Conservation (phyloP, 1,140 invertebrate genomes). For the Drosophila pseudoobscura region DNA sequence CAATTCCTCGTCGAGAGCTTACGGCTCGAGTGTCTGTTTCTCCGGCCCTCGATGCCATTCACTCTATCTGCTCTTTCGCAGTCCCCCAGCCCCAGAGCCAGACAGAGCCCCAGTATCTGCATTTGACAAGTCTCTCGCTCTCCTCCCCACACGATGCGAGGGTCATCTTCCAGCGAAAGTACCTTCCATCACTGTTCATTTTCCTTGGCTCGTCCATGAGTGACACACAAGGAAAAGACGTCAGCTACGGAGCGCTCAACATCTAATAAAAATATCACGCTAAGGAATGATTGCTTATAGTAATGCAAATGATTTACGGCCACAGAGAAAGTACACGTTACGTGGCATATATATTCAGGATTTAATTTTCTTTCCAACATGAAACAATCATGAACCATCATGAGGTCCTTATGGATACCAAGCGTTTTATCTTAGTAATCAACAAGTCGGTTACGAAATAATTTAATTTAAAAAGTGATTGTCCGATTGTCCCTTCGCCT, state of each 20-base stretch:
- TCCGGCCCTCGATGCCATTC: constrained; percentile 68
- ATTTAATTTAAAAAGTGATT: background rate
- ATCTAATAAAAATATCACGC: constrained; percentile 17
- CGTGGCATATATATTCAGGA: background rate
- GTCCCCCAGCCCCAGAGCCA: constrained; percentile 9
- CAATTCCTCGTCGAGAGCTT: constrained; percentile 64
- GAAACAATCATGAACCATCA: too few species aligned
- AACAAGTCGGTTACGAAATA: too few species aligned
- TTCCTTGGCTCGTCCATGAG: background rate
- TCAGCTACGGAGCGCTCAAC: constrained; percentile 16
- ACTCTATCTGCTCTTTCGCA: constrained; percentile 68
- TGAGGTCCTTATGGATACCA: too few species aligned
- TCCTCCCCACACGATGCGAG: background rate
- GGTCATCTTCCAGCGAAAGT: constrained; percentile 24
- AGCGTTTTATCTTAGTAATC: too few species aligned
- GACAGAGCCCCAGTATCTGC: constrained; percentile 9
- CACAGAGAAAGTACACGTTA: too few species aligned
- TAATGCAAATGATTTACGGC: constrained; percentile 20
- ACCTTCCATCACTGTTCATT: background rate
- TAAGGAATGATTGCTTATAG: background rate
- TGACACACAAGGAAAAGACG: constrained; percentile 16
- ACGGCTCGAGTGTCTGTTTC: constrained; percentile 55
- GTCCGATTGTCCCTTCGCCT: background rate
- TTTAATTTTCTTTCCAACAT: too few species aligned
- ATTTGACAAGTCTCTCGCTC: constrained; percentile 16